Conservation (phyloP, 2,888 invertebrate species). For the Xiphydria camelus region DNA sequence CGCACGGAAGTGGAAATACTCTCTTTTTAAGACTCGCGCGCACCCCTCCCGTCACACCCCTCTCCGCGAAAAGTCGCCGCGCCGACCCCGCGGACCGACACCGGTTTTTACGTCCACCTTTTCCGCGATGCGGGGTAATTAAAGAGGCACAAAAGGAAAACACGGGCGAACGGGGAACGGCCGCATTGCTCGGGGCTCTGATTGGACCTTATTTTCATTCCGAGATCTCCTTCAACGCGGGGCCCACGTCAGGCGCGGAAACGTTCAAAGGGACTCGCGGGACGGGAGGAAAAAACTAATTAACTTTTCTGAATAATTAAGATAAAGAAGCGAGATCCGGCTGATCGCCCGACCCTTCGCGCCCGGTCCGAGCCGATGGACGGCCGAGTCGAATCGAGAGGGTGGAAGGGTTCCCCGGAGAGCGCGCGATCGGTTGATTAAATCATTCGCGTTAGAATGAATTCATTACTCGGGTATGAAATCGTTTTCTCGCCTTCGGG, state of each 20-base stretch:
- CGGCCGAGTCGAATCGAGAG: slow-evolving; percentile 16
- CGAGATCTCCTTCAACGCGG: slow-evolving; percentile 35
- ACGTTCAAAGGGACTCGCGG: slow-evolving; percentile 43
- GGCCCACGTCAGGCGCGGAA: slow-evolving; percentile 41
- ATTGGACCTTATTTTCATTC: slow-evolving; percentile 44
- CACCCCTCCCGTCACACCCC: background rate
- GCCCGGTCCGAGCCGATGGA: slow-evolving; percentile 21
- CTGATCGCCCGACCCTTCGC: slow-evolving; percentile 40
- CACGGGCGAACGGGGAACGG: slow-evolving; percentile 36
- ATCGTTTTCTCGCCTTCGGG: too few relatives aligned
- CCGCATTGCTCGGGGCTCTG: slow-evolving; percentile 30
- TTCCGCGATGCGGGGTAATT: slow-evolving; percentile 28
- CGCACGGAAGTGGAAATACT: too few relatives aligned
- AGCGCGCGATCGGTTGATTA: slow-evolving; percentile 41
- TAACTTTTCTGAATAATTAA: slow-evolving; percentile 55
- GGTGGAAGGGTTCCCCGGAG: slow-evolving; percentile 3
- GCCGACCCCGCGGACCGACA: background rate
- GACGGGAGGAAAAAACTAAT: slow-evolving; percentile 50
- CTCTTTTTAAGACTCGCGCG: too few relatives aligned
- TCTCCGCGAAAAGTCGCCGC: background rate
- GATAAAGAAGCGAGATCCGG: slow-evolving; percentile 49
- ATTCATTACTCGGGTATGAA: too few relatives aligned
- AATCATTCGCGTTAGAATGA: slow-evolving; percentile 34
- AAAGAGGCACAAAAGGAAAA: slow-evolving; percentile 38
- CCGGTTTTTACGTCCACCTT: slow-evolving; percentile 1